Evolutionary conservation across 2,113 vertebrate genomes (phyloP).

Genomic region (Motacilla tschutschensis): DNA sequence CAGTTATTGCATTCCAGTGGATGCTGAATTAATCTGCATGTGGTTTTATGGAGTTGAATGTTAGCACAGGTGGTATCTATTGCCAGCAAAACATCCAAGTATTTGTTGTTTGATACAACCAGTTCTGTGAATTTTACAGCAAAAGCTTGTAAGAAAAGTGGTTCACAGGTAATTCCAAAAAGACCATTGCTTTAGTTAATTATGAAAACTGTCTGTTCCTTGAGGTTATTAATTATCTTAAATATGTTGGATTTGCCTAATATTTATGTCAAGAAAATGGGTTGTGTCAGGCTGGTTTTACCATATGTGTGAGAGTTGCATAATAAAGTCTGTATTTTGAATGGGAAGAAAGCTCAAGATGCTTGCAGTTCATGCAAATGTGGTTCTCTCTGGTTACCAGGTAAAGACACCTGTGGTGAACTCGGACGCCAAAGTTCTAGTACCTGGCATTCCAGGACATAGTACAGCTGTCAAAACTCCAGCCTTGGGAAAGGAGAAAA

Average conservation of each 20-base stretch:
- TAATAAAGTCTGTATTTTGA: not conserved
- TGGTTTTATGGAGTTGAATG: not conserved
- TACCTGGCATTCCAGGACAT: slow-evolving; percentile 95
- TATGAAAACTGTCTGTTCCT: not conserved
- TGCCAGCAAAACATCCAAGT: not conserved
- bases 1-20: not conserved
- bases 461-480: slow-evolving; percentile 75
- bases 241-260: not conserved
- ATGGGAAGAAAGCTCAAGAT: not conserved
- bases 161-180: not conserved
- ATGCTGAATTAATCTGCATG: not conserved
- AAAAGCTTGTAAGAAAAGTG: not conserved
- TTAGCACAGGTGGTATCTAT: not conserved
- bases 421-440: slow-evolving; percentile 83
- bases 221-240: not conserved
- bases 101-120: not conserved
- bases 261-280: not conserved
- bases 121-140: not conserved
- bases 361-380: not conserved
- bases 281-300: not conserved
- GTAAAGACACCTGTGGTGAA: slow-evolving; percentile 89
- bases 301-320: fast-evolving
- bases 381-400: slow-evolving; percentile 58
- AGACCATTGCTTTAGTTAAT: not conserved
- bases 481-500: slow-evolving; percentile 67